phyloP scores from a whole-genome alignment of 2,888 invertebrate species.

The Lasioglossum vierecki region DNA sequence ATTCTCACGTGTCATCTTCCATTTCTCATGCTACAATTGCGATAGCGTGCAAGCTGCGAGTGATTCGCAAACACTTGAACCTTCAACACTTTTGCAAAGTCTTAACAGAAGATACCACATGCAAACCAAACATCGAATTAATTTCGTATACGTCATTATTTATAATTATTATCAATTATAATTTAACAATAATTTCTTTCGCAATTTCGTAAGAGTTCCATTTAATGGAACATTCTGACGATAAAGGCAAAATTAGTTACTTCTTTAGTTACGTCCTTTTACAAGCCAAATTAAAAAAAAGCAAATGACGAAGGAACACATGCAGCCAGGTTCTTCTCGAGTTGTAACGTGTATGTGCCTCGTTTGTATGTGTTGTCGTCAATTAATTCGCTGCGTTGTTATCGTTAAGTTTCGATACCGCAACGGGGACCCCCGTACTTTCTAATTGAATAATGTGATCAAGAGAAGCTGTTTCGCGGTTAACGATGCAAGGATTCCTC shows the following conservation, averaged over 20 bases:
- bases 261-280: no score
- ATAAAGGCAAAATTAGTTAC: no score
- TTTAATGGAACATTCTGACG: no score
- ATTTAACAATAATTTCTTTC: no score
- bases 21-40: background rate
- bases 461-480: background rate
- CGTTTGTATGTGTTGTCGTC: background rate
- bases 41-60: background rate
- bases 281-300: no score
- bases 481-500: slow-evolving; percentile 1
- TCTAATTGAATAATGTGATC: background rate
- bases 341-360: background rate
- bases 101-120: no score
- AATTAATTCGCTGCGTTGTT: background rate
- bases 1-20: background rate
- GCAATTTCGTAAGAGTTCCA: no score
- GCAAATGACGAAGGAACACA: background rate
- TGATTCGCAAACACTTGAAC: background rate
- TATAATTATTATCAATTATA: no score
- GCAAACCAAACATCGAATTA: no score
- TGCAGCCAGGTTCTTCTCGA: background rate
- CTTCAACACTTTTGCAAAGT: no score
- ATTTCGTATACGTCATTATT: no score
- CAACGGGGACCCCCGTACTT: background rate
- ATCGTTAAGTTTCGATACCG: background rate